Evolutionary conservation across 1,140 invertebrate genomes (phyloP), one percentile per base, ranked within the genome.

Genomic region (Papilio glaucus): DNA sequence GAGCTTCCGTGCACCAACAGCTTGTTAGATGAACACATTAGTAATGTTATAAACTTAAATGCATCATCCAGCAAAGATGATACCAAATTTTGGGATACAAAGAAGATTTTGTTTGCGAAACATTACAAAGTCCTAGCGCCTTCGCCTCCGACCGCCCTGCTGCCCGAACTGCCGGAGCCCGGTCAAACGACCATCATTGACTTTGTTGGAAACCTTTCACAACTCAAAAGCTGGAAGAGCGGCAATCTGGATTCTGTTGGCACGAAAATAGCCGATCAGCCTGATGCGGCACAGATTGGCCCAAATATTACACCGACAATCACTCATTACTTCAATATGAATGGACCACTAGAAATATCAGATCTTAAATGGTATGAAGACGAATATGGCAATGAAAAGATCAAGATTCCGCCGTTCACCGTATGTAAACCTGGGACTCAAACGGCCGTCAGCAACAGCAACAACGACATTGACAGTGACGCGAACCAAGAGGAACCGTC

Each of bases 401-500:
- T 89, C 8, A 90, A 90, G 71, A 78, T 90, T 33, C 80, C 84
- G 7, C 80, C 83, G 4, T 90, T 87, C 45, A 84, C 82, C 9
- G 84, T 82, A 10, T 85, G 79, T 15, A 91, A 92, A 76, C 76
- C 85, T 13, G 87, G 84, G 4, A 86, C 86, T n/a, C 87, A 85
- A 68, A 87, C 83, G 5, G 83, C 80, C 15, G 84, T 85, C 6
- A 91, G 78, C 41, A 88, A 84, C 60, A 85, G 82, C 49, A 88
- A 86, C 71, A 91, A 89, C 67, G 90, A 93, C 63, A 86, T 92
- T 33, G 93, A 94, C 29, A 94, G 91, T 72, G 90, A 91, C 76
- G 84, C 85, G 6, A 80, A 83, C 12, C 86, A 83, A 65, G 86
- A 90, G 72, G 93, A 93, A 42, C 85, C 49, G 21, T 82, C 6